phyloP scores from a whole-genome alignment of 2,797 vertebrate species.

The Brachyrhaphis roseni region DNA sequence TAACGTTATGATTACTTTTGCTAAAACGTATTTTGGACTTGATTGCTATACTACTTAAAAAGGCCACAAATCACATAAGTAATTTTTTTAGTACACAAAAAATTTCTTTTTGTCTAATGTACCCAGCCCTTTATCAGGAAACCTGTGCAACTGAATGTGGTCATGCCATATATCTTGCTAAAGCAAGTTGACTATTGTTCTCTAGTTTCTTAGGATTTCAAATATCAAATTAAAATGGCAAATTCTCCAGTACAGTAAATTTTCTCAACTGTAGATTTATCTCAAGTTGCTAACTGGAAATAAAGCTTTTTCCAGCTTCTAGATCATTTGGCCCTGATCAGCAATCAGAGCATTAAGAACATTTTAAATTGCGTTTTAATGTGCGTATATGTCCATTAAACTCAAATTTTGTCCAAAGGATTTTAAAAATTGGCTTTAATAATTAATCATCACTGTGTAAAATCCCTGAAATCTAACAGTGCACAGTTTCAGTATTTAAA shows the following conservation, averaged over 20 bases:
- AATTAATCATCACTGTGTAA: not conserved
- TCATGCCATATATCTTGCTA: not conserved
- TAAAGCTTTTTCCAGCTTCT: not conserved
- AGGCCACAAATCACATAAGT: too few relatives aligned
- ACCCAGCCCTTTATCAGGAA: not conserved
- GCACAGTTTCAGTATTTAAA: not conserved
- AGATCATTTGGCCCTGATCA: not conserved
- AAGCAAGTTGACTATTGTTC: not conserved
- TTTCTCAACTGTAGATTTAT: not conserved
- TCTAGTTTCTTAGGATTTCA: not conserved
- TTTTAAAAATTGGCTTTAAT: not conserved
- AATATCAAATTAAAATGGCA: not conserved
- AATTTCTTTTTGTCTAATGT: not conserved
- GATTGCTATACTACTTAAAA: not conserved
- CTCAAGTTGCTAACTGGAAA: not conserved
- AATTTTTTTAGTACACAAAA: not conserved
- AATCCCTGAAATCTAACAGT: not conserved
- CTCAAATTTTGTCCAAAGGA: not conserved
- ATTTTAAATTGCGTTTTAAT: not conserved
- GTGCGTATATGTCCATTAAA: not conserved
- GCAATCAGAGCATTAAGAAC: not conserved
- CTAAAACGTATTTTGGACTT: too few relatives aligned
- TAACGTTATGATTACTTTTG: too few relatives aligned
- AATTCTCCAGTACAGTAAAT: not conserved
- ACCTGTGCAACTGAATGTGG: not conserved